Base-by-base conservation (phyloP, 2,797 vertebrate species). In the Melanotaenia maccullochi region DNA sequence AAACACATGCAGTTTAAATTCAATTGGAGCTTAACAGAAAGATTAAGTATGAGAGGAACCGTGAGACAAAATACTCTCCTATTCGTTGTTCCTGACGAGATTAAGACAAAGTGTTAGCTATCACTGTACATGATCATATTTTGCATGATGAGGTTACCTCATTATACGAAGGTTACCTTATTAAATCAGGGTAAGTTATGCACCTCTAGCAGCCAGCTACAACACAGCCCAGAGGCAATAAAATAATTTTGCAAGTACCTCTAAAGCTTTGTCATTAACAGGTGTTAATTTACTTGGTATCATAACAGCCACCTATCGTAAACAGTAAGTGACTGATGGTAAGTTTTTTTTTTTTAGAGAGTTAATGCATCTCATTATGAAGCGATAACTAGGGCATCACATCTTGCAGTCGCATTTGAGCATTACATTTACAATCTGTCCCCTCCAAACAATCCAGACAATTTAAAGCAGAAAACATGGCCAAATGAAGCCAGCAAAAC, bases 41-140 rank as follows among this genome's bases (percentile, higher is more conserved):
- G 52, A 63, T 81, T 69, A 73, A 28, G 22, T 20, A 55, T 49
- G 25, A 18, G 56, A 55, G 32, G 25, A 63, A 54, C 33, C 14
- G 58, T 42, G 61, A 56, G 67, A 82, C 62, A 49, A 60, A 65
- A 32, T 36, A 18, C 16, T 5, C n/a, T 20, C 35, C 57, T 33
- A 28, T n/a, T 56, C 42, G n/a, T 9, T 57, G 59, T 73, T 67
- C 57, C 63, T 42, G 67, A 59, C 42, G 54, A 55, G 49, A 73
- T 83, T 52, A 59, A 77, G 70, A 71, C 69, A 78, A 79, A 80
- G 65, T 64, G 71, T 71, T 75, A 44, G 59, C 66, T 75, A 70
- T 77, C 68, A 62, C 44, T 58, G 60, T 68, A 66, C 57, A 74
- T 67, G 71, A 79, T 81, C 54, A 64, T 76, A 61, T 77, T 81